Evolutionary conservation across 2,888 invertebrate genomes (phyloP).

Genomic region (Galeruca laticollis): DNA sequence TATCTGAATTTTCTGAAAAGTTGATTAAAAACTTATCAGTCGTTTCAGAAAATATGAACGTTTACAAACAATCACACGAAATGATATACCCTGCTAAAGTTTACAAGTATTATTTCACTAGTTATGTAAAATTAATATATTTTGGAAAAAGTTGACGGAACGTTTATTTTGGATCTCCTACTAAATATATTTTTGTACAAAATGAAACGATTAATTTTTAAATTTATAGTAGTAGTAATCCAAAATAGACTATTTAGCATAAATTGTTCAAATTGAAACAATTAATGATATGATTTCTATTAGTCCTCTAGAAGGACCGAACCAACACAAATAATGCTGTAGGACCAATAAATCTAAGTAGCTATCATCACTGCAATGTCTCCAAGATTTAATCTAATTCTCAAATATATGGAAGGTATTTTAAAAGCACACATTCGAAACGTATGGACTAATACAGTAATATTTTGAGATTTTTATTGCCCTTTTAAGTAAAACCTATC

Average conservation of each 20-base stretch:
- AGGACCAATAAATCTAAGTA: conserved; percentile 40
- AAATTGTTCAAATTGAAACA: neutral
- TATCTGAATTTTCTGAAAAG: conserved; percentile 56
- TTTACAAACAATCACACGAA: conserved; percentile 58
- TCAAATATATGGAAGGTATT: conserved; percentile 35
- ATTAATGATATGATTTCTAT: conserved; percentile 39
- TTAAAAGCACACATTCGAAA: conserved; percentile 29
- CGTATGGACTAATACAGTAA: neutral
- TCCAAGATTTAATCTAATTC: conserved; percentile 20
- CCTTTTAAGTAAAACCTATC: neutral
- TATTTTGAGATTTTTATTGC: conserved; percentile 15
- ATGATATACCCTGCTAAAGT: conserved; percentile 62
- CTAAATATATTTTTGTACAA: neutral
- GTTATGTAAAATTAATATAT: conserved; percentile 38
- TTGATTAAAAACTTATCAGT: conserved; percentile 21
- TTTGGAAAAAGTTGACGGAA: conserved; percentile 5
- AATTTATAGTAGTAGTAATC: neutral
- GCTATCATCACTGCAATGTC: conserved; percentile 15
- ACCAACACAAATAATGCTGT: conserved; percentile 32
- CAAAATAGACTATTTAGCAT: neutral
- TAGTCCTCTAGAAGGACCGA: conserved; percentile 37
- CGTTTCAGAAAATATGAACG: conserved; percentile 60
- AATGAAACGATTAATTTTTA: neutral
- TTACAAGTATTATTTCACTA: conserved; percentile 45
- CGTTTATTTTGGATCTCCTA: conserved; percentile 1